These are phyloP conservation scores for Dione juno DNA, from an alignment of 2,888 invertebrate species.

Conservation along the genomic window DNA sequence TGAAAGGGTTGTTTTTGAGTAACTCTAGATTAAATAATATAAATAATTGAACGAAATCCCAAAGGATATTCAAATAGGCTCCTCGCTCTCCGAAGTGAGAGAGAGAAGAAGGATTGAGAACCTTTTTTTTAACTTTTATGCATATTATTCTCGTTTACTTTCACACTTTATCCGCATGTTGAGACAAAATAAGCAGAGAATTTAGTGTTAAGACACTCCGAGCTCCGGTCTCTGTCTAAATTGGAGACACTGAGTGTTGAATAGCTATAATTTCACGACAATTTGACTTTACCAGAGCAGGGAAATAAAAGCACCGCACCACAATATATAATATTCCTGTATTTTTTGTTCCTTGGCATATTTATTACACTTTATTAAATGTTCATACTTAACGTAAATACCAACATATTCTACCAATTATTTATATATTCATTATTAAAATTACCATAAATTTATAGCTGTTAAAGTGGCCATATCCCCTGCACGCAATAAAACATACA, in stretches of 20 bases:
- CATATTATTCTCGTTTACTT: no score
- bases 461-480: neutral
- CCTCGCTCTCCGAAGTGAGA: neutral
- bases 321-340: neutral
- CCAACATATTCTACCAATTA: neutral
- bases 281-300: no score
- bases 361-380: neutral
- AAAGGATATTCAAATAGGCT: neutral
- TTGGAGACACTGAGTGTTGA: no score
- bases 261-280: no score
- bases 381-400: neutral
- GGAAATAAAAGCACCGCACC: no score
- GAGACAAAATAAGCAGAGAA: no score
- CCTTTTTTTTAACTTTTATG: no score
- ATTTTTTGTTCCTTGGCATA: neutral
- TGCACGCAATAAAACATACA: slow-evolving; percentile 17
- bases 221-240: no score
- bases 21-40: neutral
- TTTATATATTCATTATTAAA: neutral
- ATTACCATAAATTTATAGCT: neutral
- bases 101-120: no score
- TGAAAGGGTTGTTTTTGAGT: neutral
- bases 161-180: no score
- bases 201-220: no score
- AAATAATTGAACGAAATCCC: neutral